Evolutionary conservation across 2,888 invertebrate species (phyloP).

Genomic region (Nephrocerus scutellatus): DNA sequence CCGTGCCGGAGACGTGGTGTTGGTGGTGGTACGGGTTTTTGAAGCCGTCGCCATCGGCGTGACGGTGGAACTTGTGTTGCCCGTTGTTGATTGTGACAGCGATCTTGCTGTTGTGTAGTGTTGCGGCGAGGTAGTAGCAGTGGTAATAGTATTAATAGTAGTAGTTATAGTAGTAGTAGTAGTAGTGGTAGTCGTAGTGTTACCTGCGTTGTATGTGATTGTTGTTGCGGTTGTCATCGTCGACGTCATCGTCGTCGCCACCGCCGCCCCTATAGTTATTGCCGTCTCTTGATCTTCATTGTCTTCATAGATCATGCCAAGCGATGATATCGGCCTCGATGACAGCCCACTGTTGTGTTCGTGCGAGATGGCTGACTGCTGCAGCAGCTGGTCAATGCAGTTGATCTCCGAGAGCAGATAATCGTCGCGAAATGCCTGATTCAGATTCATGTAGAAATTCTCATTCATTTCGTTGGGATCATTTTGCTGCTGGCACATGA

Average conservation of each 20-base stretch:
- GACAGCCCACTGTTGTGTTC: conserved; percentile 33
- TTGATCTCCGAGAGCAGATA: conserved; percentile 31
- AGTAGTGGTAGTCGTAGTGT: too few species aligned
- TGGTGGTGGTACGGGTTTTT: conserved; percentile 9
- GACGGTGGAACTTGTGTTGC: too few species aligned
- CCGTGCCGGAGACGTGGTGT: conserved; percentile 6
- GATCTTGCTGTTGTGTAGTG: too few species aligned
- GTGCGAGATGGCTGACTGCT: conserved; percentile 26
- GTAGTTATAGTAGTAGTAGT: too few species aligned
- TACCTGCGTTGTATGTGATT: neutral
- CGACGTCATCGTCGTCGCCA: neutral
- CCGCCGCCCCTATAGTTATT: conserved; percentile 3
- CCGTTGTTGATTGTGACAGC: conserved; percentile 12
- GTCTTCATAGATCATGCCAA: conserved; percentile 83
- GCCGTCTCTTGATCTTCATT: conserved; percentile 55
- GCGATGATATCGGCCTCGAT: conserved; percentile 62
- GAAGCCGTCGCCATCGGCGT: conserved; percentile 9
- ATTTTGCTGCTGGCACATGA: too few species aligned
- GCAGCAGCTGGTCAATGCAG: conserved; percentile 29
- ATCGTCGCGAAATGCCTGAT: conserved; percentile 80
- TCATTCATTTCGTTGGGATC: conserved; percentile 75
- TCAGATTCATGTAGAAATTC: conserved; percentile 80
- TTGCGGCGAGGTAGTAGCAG: too few species aligned
- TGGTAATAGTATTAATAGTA: too few species aligned
- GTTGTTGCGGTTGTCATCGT: neutral